These are phyloP conservation scores for Drosophila yakuba DNA, from an alignment of 1,140 invertebrate species.

Conservation along the genomic window DNA sequence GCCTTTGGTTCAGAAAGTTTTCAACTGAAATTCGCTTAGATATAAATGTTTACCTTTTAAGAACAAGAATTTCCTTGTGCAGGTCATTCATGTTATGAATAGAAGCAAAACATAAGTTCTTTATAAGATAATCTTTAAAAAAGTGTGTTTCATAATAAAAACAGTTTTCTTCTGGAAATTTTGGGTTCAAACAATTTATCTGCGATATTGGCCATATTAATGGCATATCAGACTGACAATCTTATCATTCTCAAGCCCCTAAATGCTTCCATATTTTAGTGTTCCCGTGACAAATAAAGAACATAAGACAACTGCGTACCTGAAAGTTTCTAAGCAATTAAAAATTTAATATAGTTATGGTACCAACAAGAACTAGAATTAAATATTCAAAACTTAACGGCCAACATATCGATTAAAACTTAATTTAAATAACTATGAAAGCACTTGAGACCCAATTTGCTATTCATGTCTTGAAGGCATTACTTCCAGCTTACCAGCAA, in stretches of 20 bases:
- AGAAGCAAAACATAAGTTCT: not conserved
- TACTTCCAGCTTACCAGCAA: not conserved
- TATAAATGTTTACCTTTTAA: conserved; percentile 6
- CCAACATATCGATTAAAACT: not conserved
- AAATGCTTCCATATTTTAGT: conserved; percentile 6
- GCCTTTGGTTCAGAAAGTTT: conserved; percentile 12
- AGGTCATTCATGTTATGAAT: not conserved
- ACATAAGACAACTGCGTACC: not conserved
- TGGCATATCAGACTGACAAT: conserved; percentile 5
- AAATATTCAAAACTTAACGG: not conserved
- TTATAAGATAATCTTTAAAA: not conserved
- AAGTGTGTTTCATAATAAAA: not conserved
- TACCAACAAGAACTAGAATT: not conserved
- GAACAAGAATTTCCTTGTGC: not conserved
- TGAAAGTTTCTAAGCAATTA: not conserved
- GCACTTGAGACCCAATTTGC: not conserved
- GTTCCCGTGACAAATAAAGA: not conserved
- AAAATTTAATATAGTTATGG: not conserved
- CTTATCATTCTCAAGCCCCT: conserved; percentile 9
- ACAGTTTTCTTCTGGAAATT: not conserved
- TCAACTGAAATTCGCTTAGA: not conserved
- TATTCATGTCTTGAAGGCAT: not conserved
- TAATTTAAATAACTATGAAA: not conserved
- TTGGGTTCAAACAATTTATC: not conserved
- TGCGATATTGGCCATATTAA: conserved; percentile 19